Conservation (phyloP, 2,113 vertebrate genomes). For the Megalops atlanticus region DNA sequence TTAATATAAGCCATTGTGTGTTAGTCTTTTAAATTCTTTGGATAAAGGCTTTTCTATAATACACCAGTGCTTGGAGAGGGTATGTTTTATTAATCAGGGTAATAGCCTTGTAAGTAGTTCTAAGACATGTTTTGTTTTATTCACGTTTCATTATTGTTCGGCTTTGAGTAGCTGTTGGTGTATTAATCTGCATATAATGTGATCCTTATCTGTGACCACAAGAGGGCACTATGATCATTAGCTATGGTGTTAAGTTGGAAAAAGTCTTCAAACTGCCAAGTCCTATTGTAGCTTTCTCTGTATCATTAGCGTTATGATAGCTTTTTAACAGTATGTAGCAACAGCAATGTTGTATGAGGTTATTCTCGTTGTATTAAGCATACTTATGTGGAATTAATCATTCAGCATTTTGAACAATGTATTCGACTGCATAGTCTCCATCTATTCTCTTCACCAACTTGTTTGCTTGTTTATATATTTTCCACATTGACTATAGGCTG, state of each 20-base stretch:
- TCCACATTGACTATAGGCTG: too few relatives aligned
- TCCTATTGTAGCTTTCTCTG: neutral
- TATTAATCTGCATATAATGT: neutral
- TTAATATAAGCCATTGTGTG: neutral
- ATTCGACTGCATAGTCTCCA: too few relatives aligned
- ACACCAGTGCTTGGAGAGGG: neutral
- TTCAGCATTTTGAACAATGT: too few relatives aligned
- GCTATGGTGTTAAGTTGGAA: too few relatives aligned
- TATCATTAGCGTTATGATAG: too few relatives aligned
- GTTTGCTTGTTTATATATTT: too few relatives aligned
- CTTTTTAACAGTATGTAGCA: too few relatives aligned
- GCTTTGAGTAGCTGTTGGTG: neutral
- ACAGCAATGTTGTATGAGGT: too few relatives aligned
- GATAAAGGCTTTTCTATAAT: neutral
- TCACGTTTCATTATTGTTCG: neutral
- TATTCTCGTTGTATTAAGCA: too few relatives aligned
- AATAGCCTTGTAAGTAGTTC: conserved; percentile 5
- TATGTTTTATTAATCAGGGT: neutral
- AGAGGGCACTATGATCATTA: conserved; percentile 4
- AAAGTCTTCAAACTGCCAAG: too few relatives aligned
- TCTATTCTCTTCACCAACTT: too few relatives aligned
- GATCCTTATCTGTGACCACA: neutral
- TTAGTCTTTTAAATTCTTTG: neutral
- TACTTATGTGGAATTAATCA: too few relatives aligned
- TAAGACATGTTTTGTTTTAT: neutral